A percentile compares a stretch with the other conserved stretches of the same genome.
These are phyloP conservation scores for Elephas maximus DNA, from an alignment of 2,113 vertebrate species.

Conservation along the genomic window DNA sequence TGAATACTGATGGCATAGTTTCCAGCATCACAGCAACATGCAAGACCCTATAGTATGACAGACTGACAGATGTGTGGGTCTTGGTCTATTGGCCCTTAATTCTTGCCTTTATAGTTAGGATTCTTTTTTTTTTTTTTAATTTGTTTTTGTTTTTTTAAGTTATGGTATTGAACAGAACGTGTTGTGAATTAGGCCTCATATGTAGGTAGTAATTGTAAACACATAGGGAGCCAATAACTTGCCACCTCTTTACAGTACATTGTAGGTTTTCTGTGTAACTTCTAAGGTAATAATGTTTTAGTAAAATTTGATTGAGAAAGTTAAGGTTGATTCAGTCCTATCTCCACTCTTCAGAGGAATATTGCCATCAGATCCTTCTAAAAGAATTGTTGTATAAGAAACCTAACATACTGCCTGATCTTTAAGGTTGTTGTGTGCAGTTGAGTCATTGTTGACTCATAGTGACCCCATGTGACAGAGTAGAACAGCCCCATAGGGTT, in stretches of 20 bases:
- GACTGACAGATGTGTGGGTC: too few relatives aligned
- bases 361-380: not conserved
- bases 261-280: conserved; percentile 12
- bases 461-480: too few relatives aligned
- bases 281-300: conserved; percentile 4
- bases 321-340: not conserved
- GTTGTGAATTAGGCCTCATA: not conserved
- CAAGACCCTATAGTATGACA: too few relatives aligned
- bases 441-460: too few relatives aligned
- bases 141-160: not conserved
- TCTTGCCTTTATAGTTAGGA: not conserved
- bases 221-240: not conserved
- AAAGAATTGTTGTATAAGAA: not conserved
- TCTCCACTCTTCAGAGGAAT: not conserved
- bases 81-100: not conserved
- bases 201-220: not conserved
- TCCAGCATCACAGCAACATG: too few relatives aligned
- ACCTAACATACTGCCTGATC: not conserved
- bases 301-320: conserved; percentile 1
- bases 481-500: too few relatives aligned
- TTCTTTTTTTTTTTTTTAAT: not conserved
- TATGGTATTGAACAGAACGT: not conserved
- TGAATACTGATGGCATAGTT: too few relatives aligned
- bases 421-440: not conserved
- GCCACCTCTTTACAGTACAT: not conserved